These are phyloP conservation scores for Gandaritis pyraliata DNA, from an alignment of 2,888 invertebrate genomes.

Conservation along the genomic window DNA sequence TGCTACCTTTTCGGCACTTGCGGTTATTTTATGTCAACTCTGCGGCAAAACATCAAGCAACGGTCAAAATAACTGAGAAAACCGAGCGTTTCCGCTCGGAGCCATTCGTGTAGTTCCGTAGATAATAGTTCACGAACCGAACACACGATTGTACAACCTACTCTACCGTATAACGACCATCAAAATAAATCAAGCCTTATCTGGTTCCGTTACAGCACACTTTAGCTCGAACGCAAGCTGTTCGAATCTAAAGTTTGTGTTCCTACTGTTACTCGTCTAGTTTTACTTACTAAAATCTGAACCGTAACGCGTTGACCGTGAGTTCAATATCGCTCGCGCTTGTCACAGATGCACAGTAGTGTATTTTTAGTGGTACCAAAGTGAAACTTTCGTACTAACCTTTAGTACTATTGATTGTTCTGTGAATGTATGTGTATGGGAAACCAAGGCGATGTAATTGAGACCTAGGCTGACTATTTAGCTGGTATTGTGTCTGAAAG, in stretches of 20 bases:
- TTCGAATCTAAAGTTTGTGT: not conserved
- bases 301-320: not conserved
- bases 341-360: not conserved
- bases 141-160: constrained; percentile 47
- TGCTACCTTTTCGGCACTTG: constrained; percentile 13
- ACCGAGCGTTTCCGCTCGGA: constrained; percentile 56
- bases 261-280: not conserved
- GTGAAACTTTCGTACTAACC: constrained; percentile 12
- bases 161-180: constrained; percentile 4
- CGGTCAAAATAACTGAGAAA: constrained; percentile 58
- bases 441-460: constrained; percentile 62
- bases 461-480: constrained; percentile 43
- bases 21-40: constrained; percentile 28
- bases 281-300: constrained; percentile 4
- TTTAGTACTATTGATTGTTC: constrained; percentile 5
- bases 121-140: constrained; percentile 65
- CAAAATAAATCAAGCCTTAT: constrained; percentile 6
- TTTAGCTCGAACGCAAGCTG: not conserved
- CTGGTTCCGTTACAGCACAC: constrained; percentile 8
- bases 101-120: constrained; percentile 65
- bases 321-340: constrained; percentile 8
- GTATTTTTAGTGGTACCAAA: not conserved
- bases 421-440: constrained; percentile 63
- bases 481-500: constrained; percentile 37
- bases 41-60: constrained; percentile 45